phyloP scores from a whole-genome alignment of 1,140 invertebrate genomes.

The Monochamus saltuarius region DNA sequence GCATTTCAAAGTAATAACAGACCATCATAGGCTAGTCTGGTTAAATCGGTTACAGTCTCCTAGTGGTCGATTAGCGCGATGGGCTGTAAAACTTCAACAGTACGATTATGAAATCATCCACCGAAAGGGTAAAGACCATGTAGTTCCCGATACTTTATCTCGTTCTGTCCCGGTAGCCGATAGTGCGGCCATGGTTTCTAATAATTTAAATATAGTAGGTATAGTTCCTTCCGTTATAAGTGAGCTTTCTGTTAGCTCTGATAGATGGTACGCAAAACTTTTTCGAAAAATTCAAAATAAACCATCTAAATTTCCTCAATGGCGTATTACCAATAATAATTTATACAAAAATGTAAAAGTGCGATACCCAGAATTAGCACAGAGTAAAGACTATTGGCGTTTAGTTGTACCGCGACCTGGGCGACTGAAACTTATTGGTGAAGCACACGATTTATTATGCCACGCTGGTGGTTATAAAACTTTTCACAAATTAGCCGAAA shows the following conservation, averaged over 20 bases:
- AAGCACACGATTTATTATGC: conserved; percentile 16
- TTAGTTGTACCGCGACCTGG: conserved; percentile 5
- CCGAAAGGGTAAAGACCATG: conserved; percentile 8
- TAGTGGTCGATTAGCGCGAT: conserved; percentile 31
- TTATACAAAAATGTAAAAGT: conserved; percentile 11
- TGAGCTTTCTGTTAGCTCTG: background rate
- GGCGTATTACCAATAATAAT: background rate
- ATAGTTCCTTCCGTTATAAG: background rate
- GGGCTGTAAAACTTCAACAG: conserved; percentile 4
- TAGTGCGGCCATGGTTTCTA: no score
- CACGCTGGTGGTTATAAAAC: conserved; percentile 10
- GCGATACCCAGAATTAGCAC: background rate
- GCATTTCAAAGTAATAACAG: conserved; percentile 51
- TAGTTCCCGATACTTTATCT: conserved; percentile 18
- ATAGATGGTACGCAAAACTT: conserved; percentile 5
- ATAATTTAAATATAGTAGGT: no score
- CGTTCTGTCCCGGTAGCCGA: conserved; percentile 3
- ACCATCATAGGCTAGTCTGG: conserved; percentile 52
- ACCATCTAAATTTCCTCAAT: conserved; percentile 8
- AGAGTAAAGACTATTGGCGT: background rate
- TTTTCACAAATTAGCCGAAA: conserved; percentile 9
- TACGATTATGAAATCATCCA: conserved; percentile 10
- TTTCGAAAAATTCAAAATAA: background rate
- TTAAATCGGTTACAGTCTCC: conserved; percentile 4
- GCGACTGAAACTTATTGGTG: background rate